Evolutionary conservation across 2,113 vertebrate genomes (phyloP).

Genomic region (Trematocara zebra): DNA sequence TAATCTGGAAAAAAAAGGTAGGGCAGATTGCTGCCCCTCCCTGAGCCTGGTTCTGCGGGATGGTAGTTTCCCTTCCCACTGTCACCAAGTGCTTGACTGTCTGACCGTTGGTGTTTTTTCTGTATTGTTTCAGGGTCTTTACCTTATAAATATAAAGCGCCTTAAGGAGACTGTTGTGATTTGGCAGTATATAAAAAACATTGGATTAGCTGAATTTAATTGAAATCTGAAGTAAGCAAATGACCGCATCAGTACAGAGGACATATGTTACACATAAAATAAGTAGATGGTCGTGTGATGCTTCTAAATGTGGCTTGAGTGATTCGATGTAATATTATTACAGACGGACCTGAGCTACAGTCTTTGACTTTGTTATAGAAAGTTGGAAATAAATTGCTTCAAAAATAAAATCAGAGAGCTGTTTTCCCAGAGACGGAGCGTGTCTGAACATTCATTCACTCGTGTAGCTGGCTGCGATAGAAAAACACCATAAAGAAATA

Average conservation of each 20-base stretch:
- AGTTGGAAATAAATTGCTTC: neutral
- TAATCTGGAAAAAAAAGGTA: neutral
- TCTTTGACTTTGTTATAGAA: neutral
- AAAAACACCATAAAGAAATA: constrained; percentile 32
- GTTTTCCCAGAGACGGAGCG: neutral
- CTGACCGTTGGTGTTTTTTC: neutral
- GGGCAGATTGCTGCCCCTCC: neutral
- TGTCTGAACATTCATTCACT: neutral
- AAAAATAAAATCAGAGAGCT: neutral
- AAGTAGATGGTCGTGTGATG: neutral
- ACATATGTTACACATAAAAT: neutral
- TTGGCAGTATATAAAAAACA: neutral
- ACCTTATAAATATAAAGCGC: neutral
- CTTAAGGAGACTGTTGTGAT: neutral
- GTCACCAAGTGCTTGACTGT: accelerated
- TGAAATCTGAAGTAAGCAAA: neutral
- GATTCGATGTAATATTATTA: neutral
- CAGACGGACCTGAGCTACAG: neutral
- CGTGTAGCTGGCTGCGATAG: neutral
- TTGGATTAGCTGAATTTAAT: neutral
- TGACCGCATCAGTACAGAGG: neutral
- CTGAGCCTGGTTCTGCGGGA: accelerated
- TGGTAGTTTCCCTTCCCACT: neutral
- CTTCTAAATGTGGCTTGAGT: neutral
- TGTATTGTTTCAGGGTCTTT: neutral